These are phyloP conservation scores for Nycticryphes semicollaris DNA, from an alignment of 2,113 vertebrate species.

Conservation along the genomic window DNA sequence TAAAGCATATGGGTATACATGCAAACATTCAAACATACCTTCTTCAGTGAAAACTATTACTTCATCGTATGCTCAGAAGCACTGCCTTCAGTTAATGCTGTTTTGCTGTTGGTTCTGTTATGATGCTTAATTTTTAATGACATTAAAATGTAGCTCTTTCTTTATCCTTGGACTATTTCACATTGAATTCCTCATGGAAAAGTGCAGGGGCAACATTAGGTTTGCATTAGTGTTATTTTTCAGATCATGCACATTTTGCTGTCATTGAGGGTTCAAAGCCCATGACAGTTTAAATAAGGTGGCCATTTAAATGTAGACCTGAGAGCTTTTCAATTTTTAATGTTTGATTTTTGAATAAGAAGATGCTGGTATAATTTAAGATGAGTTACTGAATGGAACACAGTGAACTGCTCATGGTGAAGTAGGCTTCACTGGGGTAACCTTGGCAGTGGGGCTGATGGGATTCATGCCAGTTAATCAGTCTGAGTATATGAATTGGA, in stretches of 20 bases:
- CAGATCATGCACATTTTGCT: neutral
- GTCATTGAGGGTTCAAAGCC: neutral
- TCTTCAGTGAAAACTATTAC: constrained; percentile 52
- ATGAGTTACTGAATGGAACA: neutral
- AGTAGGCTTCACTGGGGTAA: constrained; percentile 28
- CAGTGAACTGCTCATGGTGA: neutral
- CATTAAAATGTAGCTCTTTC: constrained; percentile 32
- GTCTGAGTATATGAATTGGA: constrained; percentile 25
- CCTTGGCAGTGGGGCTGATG: constrained; percentile 12
- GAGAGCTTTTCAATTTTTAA: constrained; percentile 45
- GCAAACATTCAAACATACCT: constrained; percentile 13
- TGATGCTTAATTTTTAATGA: constrained; percentile 62
- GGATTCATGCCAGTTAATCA: constrained; percentile 60
- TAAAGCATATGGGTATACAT: neutral
- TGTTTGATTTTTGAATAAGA: constrained; percentile 34
- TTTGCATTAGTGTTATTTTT: constrained; percentile 38
- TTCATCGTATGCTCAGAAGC: neutral
- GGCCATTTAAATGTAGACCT: constrained; percentile 26
- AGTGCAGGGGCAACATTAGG: neutral
- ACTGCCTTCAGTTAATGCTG: constrained; percentile 50
- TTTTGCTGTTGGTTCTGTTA: constrained; percentile 49
- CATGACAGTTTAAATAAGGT: neutral
- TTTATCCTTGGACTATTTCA: constrained; percentile 38
- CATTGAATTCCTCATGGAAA: constrained; percentile 44
- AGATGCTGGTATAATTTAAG: neutral